Evolutionary conservation across 2,888 invertebrate genomes (phyloP), one percentile per base, ranked within the genome.

Genomic region (Calameuta filiformis): DNA sequence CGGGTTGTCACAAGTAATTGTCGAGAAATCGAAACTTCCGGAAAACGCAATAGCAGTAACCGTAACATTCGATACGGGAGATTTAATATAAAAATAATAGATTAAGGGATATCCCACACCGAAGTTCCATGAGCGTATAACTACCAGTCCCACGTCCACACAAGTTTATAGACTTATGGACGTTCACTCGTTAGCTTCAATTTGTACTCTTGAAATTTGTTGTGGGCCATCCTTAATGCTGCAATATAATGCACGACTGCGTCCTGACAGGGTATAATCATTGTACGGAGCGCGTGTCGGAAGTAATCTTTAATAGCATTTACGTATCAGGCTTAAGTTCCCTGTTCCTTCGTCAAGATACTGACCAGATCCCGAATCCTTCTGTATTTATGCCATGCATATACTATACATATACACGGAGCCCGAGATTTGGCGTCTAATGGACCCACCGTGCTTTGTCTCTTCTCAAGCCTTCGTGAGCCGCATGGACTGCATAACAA

Each of bases 401-500:
- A 56, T 23, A 56, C 40, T 15, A 9, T 6, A 40, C 56, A 23
- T 9, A 56, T 56, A 56, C 56, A 23, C 23, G 23, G 56, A 56
- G 71, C 3, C 71, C 15, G 71, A 71, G 71, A 71, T 71, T 85
- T 77, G 77, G 77, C 76, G 77, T 77, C 81, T 82, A 85, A 85
- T 84, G 84, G 83, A 84, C 82, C 78, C 81, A 31, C 80, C 80
- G 73, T 79, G 81, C 77, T 81, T 80, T 77, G 82, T 82, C 76
- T 78, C 75, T 73, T 69, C 68, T 56, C 34, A 76, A 71, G 74
- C 76, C 79, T 75, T 77, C 31, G 75, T 73, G 77, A 73, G 77
- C 77, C 80, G 73, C 80, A 81, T 79, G 83, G 75, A 69, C 75
- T 81, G 85, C 81, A 83, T 85, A 81, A 79, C 76, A 83, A 78